Conservation (phyloP, 2,888 invertebrate genomes). For the Dendrolimus houi region DNA sequence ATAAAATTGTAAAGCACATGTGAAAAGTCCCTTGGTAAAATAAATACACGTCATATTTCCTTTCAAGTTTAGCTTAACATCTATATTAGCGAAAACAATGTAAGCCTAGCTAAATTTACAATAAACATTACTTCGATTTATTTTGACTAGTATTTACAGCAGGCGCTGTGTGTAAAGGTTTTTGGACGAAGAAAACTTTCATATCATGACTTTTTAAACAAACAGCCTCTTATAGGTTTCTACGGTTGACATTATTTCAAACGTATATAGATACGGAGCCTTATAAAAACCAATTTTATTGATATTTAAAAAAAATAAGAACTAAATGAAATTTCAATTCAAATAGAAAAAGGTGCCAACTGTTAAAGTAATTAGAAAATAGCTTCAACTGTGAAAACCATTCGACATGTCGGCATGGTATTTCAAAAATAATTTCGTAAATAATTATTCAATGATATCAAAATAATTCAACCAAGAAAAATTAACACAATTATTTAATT, state of each 20-base stretch:
- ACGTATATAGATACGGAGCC: not conserved
- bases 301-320: not conserved
- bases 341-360: too few species aligned
- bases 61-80: constrained; percentile 1
- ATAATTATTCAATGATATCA: not conserved
- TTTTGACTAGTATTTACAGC: constrained; percentile 56
- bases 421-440: not conserved
- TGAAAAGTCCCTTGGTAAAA: not conserved
- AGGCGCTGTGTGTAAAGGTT: constrained; percentile 30
- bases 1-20: not conserved
- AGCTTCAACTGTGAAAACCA: not conserved
- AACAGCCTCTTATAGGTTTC: not conserved
- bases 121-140: constrained; percentile 41
- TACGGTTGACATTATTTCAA: not conserved
- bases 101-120: constrained; percentile 45
- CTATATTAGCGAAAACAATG: constrained; percentile 36
- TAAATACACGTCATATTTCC: not conserved
- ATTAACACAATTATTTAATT: constrained; percentile 7
- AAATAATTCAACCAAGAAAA: not conserved
- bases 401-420: not conserved
- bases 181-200: constrained; percentile 1
- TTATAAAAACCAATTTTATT: not conserved
- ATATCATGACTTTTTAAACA: not conserved
- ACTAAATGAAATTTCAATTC: too few species aligned
- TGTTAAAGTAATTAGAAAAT: not conserved